Base-by-base conservation (phyloP, 2,888 invertebrate genomes). In the Drosophila setosimentum region DNA sequence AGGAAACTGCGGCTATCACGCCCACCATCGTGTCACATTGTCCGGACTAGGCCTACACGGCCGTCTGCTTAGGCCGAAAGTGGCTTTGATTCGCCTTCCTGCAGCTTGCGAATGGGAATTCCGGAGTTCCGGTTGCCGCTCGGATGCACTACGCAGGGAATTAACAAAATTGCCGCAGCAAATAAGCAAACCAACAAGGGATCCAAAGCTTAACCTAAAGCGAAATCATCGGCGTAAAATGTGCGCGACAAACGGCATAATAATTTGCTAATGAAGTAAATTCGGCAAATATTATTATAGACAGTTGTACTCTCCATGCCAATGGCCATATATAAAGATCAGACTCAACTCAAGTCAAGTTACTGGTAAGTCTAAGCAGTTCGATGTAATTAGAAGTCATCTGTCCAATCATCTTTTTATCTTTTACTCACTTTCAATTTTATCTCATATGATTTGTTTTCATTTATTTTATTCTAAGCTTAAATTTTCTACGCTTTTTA, bases 131-230 rank as follows among this genome's bases (percentile, higher is more conserved):
- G 50, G 51, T 33, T 66, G 60, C 60, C 61, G 50, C 65, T 33
- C 33, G 35, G 21, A 18, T 55, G 55, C 61, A 40, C 45, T 13
- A 21, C 21, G 57, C 27, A 57, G 33, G 29, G 62, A 62, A 68
- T 68, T 64, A 68, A 37, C 35, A 33, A 68, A 68, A 63, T 68
- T 68, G 62, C 42, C 32, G 45, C 45, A 54, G 45, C 53, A 67
- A 67, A 67, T 62, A 61, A 67, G 40, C 59, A 55, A 40, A 18
- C 18, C 40, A 40, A 16, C n/a, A 5, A 55, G 55, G 53, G 37
- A 49, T 11, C n/a, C 18, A 54, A 37, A 35, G 11, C 35, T 24
- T 24, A 54, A 29, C n/a, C 40, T 16, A 57, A 42, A 57, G 37
- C 55, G 6, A 29, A 57, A 42, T 27, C 45, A 45, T 21, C 32